Conservation (phyloP, 2,797 vertebrate genomes). For the Varecia variegata region DNA sequence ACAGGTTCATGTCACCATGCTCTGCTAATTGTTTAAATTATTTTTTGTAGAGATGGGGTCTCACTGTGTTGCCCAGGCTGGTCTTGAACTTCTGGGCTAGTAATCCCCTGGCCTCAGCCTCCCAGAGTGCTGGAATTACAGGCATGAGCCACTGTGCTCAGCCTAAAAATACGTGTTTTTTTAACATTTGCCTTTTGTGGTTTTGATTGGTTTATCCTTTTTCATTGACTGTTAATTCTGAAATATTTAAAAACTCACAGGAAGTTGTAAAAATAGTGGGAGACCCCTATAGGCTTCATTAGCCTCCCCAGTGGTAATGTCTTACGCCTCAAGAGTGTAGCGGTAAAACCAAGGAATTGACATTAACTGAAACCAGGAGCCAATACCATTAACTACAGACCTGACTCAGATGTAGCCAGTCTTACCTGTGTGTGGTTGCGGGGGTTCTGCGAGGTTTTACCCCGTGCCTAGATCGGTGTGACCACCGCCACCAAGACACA, state of each 20-base stretch:
- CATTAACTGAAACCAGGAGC: neutral
- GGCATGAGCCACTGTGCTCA: no score
- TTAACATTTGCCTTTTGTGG: neutral
- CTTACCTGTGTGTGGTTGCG: neutral
- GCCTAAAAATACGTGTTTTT: neutral
- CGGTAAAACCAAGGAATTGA: neutral
- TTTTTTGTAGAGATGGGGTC: no score
- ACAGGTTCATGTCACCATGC: no score
- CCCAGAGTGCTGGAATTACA: no score
- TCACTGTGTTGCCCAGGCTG: no score
- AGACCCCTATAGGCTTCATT: no score
- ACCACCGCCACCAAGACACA: neutral
- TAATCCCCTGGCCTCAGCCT: no score
- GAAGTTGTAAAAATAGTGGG: neutral
- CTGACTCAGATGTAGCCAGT: neutral
- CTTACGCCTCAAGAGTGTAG: rapidly evolving
- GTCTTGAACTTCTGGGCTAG: no score
- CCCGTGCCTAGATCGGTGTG: no score
- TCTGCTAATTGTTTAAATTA: no score
- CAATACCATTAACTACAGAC: neutral
- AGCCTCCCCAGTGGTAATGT: no score
- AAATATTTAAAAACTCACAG: neutral
- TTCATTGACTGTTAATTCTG: neutral
- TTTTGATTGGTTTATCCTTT: neutral
- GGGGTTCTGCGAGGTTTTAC: neutral